A percentile compares a stretch with the other conserved stretches of the same genome.
phyloP scores from a whole-genome alignment of 2,888 invertebrate species.

The Eupeodes latifasciatus region DNA sequence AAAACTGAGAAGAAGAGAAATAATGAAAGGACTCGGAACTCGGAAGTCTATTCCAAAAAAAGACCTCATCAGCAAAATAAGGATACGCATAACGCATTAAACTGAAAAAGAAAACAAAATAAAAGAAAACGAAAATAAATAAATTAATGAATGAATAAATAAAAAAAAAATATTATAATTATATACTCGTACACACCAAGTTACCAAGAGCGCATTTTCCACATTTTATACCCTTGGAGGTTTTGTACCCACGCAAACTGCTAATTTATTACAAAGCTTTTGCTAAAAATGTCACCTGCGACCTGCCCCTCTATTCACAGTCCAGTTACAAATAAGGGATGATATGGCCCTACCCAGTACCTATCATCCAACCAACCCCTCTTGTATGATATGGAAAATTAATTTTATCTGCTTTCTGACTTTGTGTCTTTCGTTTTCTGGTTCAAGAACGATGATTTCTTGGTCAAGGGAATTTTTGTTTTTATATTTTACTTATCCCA shows the following conservation, averaged over 20 bases:
- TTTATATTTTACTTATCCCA: background rate
- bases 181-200: too few relatives aligned
- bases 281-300: conserved; percentile 60
- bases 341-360: background rate
- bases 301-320: conserved; percentile 18
- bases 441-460: conserved; percentile 54
- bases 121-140: conserved; percentile 41
- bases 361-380: conserved; percentile 11
- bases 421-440: conserved; percentile 38
- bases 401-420: conserved; percentile 57
- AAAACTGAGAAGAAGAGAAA: conserved; percentile 12
- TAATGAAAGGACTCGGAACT: conserved; percentile 37
- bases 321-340: conserved; percentile 52
- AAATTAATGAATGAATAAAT: conserved; percentile 32
- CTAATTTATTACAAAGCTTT: conserved; percentile 66
- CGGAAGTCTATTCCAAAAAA: conserved; percentile 6
- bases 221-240: conserved; percentile 24
- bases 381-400: conserved; percentile 67
- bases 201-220: conserved; percentile 20
- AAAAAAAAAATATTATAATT: background rate
- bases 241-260: conserved; percentile 53
- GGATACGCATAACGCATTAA: conserved; percentile 67
- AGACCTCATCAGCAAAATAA: conserved; percentile 32
- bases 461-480: conserved; percentile 6
- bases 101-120: conserved; percentile 55